phyloP scores from a whole-genome alignment of 2,888 invertebrate species.

The Pocota personata region DNA sequence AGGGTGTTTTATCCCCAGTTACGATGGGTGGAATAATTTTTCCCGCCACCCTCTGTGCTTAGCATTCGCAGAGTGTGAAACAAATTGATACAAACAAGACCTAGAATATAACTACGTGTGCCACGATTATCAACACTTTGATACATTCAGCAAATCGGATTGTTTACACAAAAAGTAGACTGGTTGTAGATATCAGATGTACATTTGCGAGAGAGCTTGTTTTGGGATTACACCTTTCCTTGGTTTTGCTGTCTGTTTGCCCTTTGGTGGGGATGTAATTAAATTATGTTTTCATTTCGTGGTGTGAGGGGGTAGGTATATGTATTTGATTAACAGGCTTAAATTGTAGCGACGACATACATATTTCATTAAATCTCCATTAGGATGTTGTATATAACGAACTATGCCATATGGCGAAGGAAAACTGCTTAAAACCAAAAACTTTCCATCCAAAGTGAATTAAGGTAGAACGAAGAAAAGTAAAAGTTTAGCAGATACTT shows the following conservation, averaged over 20 bases:
- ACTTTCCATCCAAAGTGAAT: slow-evolving; percentile 9
- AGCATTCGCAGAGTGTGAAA: slow-evolving; percentile 17
- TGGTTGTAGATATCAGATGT: slow-evolving; percentile 56
- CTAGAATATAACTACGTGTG: slow-evolving; percentile 59
- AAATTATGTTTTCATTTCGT: slow-evolving; percentile 24
- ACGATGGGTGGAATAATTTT: slow-evolving; percentile 58
- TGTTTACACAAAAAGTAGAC: slow-evolving; percentile 65
- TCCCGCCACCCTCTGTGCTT: not conserved
- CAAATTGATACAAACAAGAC: slow-evolving; percentile 68
- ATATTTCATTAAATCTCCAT: not conserved
- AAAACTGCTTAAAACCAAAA: slow-evolving; percentile 20
- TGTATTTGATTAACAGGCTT: slow-evolving; percentile 13
- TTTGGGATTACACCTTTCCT: slow-evolving; percentile 60
- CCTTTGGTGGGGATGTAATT: slow-evolving; percentile 47
- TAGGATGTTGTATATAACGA: not conserved
- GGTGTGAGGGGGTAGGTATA: not conserved
- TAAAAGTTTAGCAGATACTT: slow-evolving; percentile 29
- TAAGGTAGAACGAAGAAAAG: slow-evolving; percentile 24
- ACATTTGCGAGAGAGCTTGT: slow-evolving; percentile 57
- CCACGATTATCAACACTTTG: slow-evolving; percentile 70
- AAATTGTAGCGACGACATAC: not conserved
- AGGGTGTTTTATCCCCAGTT: slow-evolving; percentile 39
- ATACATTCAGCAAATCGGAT: slow-evolving; percentile 67
- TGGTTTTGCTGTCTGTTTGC: slow-evolving; percentile 38
- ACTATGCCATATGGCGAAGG: not conserved